Evolutionary conservation across 2,113 vertebrate genomes (phyloP), one percentile per base, ranked within the genome.

Genomic region (Noctilio leporinus): DNA sequence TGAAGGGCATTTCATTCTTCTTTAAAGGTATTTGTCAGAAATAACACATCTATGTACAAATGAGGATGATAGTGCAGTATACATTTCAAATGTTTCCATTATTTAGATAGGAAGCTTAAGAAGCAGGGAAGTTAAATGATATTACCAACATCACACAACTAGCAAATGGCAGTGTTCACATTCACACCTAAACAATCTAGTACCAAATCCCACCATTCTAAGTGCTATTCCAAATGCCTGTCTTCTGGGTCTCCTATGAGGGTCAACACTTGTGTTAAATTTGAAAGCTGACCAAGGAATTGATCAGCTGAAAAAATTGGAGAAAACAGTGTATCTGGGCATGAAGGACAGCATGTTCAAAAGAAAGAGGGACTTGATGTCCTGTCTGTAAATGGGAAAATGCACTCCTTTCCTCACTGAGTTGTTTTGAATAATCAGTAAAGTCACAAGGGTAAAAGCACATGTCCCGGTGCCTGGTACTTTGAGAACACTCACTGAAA

Each of bases 141-240:
- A 11, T 51, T n/a, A 62, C 38, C 20, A 49, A 16, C 33, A 12
- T 43, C 49, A 55, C 20, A 73, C 3, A 62, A 19, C 15, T 24
- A 87, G 9, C 11, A 69, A 73, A 49, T 24, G 35, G 3, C 20
- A 53, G 26, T 15, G 26, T 67, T 49, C 55, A 49, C 9, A 5
- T n/a, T 64, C 49, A 75, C 10, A 93, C 7, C 2, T 40, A 67
- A 55, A 22, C 26, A 38, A 35, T 45, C 24, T 47, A 55, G 20
- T 20, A 57, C 11, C 10, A 55, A 49, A n/a, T 28, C 10, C 2
- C 33, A 67, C 17, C 51, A n/a, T 55, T 38, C 59, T 6, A n/a
- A 67, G 7, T 3, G 38, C 9, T 77, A 0, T 35, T 6, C 35
- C 5, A n/a, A 2, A 20, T 14, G 3, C 35, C 20, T 26, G 7